Evolutionary conservation across 2,888 invertebrate genomes (phyloP), one percentile per base, ranked within the genome.

Genomic region (Oconnorella tubifera): DNA sequence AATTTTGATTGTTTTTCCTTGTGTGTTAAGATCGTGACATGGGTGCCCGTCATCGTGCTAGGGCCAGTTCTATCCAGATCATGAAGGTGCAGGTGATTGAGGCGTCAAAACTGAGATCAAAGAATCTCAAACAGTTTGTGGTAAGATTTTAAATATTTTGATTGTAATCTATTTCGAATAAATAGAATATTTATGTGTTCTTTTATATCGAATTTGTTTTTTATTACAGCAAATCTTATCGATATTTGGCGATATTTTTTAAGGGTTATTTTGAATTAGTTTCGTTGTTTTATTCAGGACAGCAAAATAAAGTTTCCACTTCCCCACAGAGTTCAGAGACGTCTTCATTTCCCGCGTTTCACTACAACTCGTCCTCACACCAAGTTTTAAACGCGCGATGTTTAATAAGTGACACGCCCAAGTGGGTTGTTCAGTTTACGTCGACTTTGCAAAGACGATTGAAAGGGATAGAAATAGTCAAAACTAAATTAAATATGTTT

Each of bases 21-120:
- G 57, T 31, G 14, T 40, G 49, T 31, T 32, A 56, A 84, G 83
- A 98, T 84, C 88, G 96, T 64, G 99, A 99, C 81, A 97, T 97
- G 96, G 95, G 93, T 70, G 97, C 98, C 63, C 89, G 97, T 75
- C 99, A 99, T 85, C 89, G 99, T 80, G 99, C 99, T 33, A 87
- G 98, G 70, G 96, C 98, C 58, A 96, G 97, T 82, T 90, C 96
- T 25, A 99, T 99, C 76, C 88, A 95, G 87, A 97, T 99, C 77
- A 98, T 99, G 82, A 92, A 92, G 86, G 95, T 98, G 72, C 92
- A 97, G 83, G 87, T 90, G 66, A 91, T 99, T 67, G 88, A 89
- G 77, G 92, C 96, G 28, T 85, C 86, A 28, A 91, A 93, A 75
- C 95, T 64, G 32, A 65, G 57, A 32, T 61, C 60, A 40, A 68